These are phyloP conservation scores for Emydoidea blandingii DNA, from an alignment of 2,797 vertebrate species.

Conservation along the genomic window DNA sequence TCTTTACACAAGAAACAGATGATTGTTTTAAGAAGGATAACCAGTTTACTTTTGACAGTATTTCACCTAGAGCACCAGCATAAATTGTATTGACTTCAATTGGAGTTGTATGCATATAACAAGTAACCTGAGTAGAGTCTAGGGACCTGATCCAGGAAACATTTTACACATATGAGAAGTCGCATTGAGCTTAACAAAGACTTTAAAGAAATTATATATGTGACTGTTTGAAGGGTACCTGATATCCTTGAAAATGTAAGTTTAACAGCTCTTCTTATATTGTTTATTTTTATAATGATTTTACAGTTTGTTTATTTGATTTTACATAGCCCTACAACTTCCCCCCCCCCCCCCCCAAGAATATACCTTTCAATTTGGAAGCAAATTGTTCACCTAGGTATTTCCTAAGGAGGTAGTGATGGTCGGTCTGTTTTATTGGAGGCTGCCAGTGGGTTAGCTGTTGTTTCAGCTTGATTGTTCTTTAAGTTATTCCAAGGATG, in stretches of 20 bases:
- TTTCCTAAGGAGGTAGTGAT: constrained; percentile 3
- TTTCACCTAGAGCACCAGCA: neutral
- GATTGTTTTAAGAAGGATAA: neutral
- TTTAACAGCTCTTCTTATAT: neutral
- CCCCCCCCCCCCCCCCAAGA: neutral
- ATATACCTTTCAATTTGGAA: neutral
- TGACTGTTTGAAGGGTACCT: neutral
- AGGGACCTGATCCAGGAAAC: neutral
- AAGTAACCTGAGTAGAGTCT: rapidly evolving
- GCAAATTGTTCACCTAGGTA: constrained; percentile 3
- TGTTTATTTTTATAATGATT: neutral
- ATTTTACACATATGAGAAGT: neutral
- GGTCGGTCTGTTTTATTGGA: constrained; percentile 26
- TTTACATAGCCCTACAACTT: neutral
- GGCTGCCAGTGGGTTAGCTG: constrained; percentile 5
- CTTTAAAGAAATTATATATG: neutral
- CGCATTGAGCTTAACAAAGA: neutral
- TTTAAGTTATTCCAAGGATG: constrained; percentile 43
- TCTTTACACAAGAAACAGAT: neutral
- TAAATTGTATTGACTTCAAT: neutral
- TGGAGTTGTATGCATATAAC: neutral
- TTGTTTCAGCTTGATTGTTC: constrained; percentile 48
- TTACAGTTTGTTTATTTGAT: neutral
- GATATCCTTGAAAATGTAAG: rapidly evolving
- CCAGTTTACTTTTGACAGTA: neutral